Evolutionary conservation across 2,797 vertebrate species (phyloP).

Genomic region (Amblyraja radiata): DNA sequence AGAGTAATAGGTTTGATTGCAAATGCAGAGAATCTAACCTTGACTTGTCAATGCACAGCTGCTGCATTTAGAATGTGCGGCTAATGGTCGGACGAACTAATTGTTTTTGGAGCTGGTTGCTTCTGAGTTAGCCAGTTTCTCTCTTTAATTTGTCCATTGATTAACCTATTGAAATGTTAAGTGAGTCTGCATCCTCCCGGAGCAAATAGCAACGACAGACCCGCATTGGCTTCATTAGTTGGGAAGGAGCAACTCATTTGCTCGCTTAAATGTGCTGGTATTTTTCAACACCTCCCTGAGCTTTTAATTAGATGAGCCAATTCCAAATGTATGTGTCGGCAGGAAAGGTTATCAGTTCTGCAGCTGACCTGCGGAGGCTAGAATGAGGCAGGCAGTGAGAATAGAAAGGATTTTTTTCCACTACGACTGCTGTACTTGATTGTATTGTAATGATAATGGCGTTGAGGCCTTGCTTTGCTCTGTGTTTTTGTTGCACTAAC

Average conservation of each 20-base stretch:
- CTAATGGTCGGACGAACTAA: slow-evolving; percentile 76
- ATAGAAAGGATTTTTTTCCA: slow-evolving; percentile 60
- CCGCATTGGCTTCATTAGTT: slow-evolving; percentile 55
- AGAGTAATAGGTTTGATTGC: background rate
- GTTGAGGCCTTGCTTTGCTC: slow-evolving; percentile 56
- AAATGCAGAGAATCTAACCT: slow-evolving; percentile 43
- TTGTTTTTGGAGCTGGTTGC: slow-evolving; percentile 56
- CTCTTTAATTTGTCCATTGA: slow-evolving; percentile 75
- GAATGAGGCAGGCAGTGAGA: slow-evolving; percentile 57
- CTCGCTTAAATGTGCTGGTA: slow-evolving; percentile 59
- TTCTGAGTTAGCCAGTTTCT: slow-evolving; percentile 70
- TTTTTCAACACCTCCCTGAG: slow-evolving; percentile 59
- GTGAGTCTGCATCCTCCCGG: slow-evolving; percentile 75
- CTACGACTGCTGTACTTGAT: slow-evolving; percentile 61
- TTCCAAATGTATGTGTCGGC: slow-evolving; percentile 66
- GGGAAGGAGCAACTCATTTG: slow-evolving; percentile 55
- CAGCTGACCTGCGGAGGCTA: slow-evolving; percentile 62
- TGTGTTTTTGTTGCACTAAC: slow-evolving; percentile 54
- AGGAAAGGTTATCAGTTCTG: slow-evolving; percentile 65
- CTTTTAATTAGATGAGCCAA: slow-evolving; percentile 72
- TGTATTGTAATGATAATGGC: slow-evolving; percentile 72
- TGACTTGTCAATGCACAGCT: slow-evolving; percentile 59
- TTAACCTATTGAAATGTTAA: slow-evolving; percentile 82
- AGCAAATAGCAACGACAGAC: slow-evolving; percentile 61
- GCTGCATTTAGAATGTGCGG: slow-evolving; percentile 71